A percentile compares a stretch with the other conserved stretches of the same genome.
These are phyloP conservation scores for Clarias laeviceps DNA, from an alignment of 2,797 vertebrate genomes.

Conservation along the genomic window DNA sequence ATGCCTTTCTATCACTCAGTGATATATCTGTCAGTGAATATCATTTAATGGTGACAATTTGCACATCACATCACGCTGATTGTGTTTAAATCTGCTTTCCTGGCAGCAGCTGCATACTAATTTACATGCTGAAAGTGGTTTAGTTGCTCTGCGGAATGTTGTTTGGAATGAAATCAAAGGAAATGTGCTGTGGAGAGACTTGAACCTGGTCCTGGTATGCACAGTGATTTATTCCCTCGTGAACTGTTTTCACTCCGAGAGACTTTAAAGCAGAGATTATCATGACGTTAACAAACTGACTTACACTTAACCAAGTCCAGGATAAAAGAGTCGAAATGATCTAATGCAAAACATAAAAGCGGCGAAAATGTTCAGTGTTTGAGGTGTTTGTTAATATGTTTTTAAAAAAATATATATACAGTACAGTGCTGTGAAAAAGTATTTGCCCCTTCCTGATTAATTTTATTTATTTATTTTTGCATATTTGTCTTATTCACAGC, in stretches of 20 bases:
- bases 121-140: constrained; percentile 20
- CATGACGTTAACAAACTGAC: not conserved
- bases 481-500: not conserved
- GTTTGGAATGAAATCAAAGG: constrained; percentile 31
- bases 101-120: not conserved
- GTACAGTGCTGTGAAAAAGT: too few species aligned
- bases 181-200: constrained; percentile 20
- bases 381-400: not conserved
- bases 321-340: not conserved
- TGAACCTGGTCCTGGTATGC: constrained; percentile 13
- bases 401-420: not conserved
- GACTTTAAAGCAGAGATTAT: not conserved
- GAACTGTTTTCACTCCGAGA: not conserved
- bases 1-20: not conserved
- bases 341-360: not conserved
- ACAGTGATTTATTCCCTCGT: not conserved
- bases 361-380: not conserved
- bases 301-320: not conserved
- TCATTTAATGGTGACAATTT: not conserved
- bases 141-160: constrained; percentile 31
- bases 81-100: not conserved
- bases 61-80: not conserved
- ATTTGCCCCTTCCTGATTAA: too few species aligned
- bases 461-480: too few species aligned
- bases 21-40: not conserved